Evolutionary conservation across 2,888 invertebrate species (phyloP), one percentile per base, ranked within the genome.

Genomic region (Anarsia innoxiella): DNA sequence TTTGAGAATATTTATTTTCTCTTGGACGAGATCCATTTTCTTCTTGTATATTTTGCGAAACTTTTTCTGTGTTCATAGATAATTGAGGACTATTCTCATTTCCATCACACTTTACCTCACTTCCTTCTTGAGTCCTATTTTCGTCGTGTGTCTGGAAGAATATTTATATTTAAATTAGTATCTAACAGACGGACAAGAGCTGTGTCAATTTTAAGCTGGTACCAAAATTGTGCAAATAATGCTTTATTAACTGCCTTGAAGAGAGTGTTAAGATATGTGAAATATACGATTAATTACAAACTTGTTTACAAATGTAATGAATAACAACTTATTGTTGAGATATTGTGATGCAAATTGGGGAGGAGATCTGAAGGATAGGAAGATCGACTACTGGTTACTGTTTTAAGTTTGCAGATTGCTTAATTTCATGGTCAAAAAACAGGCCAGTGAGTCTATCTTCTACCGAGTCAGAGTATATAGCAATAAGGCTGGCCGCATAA

Each of bases 261-360:
- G 28, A 42, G 41, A 28, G 40, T 42, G 1, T 36, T 45, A 8
- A 19, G 48, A n/a, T 51, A 49, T 36, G 23, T 45, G 5, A 41
- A 29, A 19, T 2, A n/a, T n/a, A 8, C 26, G 26, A 2, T 48
- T 13, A 13, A 44, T 12, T 40, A 39, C 29, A 41, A 39, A n/a
- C 33, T 49, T 29, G n/a, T 42, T 13, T 51, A 44, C 40, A 48
- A 44, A n/a, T 46, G 45, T 42, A 42, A 40, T n/a, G n/a, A n/a
- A n/a, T 26, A 23, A 39, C 44, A 10, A 30, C 13, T 10, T 12
- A 1, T 34, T 49, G n/a, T 8, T 16, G 5, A 47, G 48, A 2
- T 51, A 40, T 39, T 44, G n/a, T n/a, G 50, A 52, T 51, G 44
- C 47, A 15, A 36, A 51, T 31, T 50, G 49, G 51, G 51, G 36